phyloP scores from a whole-genome alignment of 2,888 invertebrate genomes.

The Itoplectis maculator region DNA sequence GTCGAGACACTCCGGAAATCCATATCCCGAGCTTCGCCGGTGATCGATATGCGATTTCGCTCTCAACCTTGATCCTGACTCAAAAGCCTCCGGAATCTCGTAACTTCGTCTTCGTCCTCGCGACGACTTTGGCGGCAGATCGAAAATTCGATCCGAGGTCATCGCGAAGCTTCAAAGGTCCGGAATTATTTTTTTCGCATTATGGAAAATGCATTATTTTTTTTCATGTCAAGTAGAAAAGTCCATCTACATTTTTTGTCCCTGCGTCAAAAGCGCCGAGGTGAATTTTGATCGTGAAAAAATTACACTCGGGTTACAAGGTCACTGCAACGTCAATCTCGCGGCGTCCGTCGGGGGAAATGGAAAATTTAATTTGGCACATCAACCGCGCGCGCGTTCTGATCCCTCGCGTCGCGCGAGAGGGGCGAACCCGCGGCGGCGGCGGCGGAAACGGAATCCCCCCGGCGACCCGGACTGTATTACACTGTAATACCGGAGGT shows the following conservation, averaged over 20 bases:
- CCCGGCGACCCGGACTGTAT: constrained; percentile 41
- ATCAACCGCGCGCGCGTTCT: constrained; percentile 31
- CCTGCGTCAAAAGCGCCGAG: not conserved
- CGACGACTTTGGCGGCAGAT: constrained; percentile 16
- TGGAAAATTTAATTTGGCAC: constrained; percentile 45
- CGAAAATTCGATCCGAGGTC: constrained; percentile 3
- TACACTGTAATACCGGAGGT: constrained; percentile 55
- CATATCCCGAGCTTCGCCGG: constrained; percentile 53
- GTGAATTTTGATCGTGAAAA: not conserved
- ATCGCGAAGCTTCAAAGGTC: not conserved
- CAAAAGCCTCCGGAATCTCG: constrained; percentile 27
- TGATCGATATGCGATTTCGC: constrained; percentile 49
- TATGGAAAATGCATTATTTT: not conserved
- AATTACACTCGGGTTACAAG: not conserved
- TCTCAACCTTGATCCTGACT: not conserved
- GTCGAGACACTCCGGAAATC: constrained; percentile 53
- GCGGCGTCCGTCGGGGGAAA: not conserved
- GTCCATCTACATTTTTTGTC: too few relatives aligned
- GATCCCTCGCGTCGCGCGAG: constrained; percentile 36
- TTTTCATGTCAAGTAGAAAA: not conserved
- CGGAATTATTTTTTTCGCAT: not conserved
- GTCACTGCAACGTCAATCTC: not conserved
- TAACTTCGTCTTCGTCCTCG: constrained; percentile 9
- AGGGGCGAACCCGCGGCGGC: constrained; percentile 21
- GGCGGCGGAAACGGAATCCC: constrained; percentile 21